Base-by-base conservation (phyloP, 1,140 invertebrate genomes). In the Leucophenga varia region DNA sequence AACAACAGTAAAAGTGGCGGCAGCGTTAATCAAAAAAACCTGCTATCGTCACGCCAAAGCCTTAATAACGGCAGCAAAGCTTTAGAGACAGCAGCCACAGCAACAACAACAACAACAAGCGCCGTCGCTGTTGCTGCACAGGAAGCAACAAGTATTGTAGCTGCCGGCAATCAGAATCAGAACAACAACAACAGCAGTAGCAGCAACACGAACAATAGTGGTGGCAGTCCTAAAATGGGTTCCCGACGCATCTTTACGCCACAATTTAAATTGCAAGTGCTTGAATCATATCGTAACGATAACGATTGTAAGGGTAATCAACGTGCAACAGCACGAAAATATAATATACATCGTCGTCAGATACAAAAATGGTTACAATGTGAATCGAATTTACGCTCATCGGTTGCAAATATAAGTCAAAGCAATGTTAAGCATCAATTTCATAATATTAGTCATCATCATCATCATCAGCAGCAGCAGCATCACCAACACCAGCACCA, bases 281-380 rank as follows among this genome's bases (percentile, higher is more conserved):
- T 93, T 45, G 88, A 91, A 65, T 90, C 89, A 16, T 93, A 91
- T 68, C 79, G 88, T 37, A 82, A 84, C 51, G 89, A 93, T 70
- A 81, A 84, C 20, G 89, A 91, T 67, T 92, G 89, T 72, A 84
- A 88, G 56, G 89, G 89, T 8, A 92, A 92, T 74, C 89, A 91
- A 64, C 78, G 89, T 12, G 87, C 90, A 0, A 91, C 90, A 1
- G 90, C 90, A 4, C 81, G 89, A 48, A 92, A 93, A 73, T 92
- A 91, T 67, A 87, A 87, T 13, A 91, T 92, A 40, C 89, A 92
- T 68, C 80, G 90, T 10, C 79, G 89, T 19, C 89, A 92, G 72
- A 91, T 93, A 43, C 89, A 92, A 73, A 91, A 93, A 79, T 93
- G 90, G 90, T 72, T 93, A 43, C 89, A 91, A 74, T 87, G 86